phyloP scores from a whole-genome alignment of 2,888 invertebrate genomes.

The Spodoptera picta region DNA sequence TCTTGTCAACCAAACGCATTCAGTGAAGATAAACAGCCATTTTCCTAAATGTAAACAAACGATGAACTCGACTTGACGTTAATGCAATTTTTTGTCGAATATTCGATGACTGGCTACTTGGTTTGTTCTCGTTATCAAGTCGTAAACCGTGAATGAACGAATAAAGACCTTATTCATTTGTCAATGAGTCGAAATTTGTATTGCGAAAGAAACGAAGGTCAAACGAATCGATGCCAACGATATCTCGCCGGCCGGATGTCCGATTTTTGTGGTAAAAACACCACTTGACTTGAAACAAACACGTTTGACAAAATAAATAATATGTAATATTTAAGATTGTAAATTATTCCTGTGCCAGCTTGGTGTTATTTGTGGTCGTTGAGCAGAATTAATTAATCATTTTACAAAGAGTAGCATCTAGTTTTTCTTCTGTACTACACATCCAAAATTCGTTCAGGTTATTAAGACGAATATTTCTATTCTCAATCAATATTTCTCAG shows the following conservation, averaged over 20 bases:
- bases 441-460: too few relatives aligned
- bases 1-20: constrained; percentile 29
- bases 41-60: constrained; percentile 45
- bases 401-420: too few relatives aligned
- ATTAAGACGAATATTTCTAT: too few relatives aligned
- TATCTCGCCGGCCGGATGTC: constrained; percentile 50
- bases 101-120: constrained; percentile 15
- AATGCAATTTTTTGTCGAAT: constrained; percentile 36
- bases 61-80: constrained; percentile 32
- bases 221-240: constrained; percentile 51
- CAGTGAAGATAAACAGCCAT: constrained; percentile 27
- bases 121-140: constrained; percentile 13
- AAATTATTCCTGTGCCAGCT: constrained; percentile 1
- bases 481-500: too few relatives aligned
- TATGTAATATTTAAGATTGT: background rate
- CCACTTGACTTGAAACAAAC: constrained; percentile 30
- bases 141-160: constrained; percentile 21
- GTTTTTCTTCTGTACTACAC: background rate
- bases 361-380: constrained; percentile 11
- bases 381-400: too few relatives aligned
- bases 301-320: constrained; percentile 12
- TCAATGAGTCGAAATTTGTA: constrained; percentile 36
- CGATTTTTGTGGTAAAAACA: constrained; percentile 49
- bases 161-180: constrained; percentile 35
- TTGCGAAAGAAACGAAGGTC: constrained; percentile 47